Base-by-base conservation (phyloP, 2,888 invertebrate species). In the Eumerus sabulonum region DNA sequence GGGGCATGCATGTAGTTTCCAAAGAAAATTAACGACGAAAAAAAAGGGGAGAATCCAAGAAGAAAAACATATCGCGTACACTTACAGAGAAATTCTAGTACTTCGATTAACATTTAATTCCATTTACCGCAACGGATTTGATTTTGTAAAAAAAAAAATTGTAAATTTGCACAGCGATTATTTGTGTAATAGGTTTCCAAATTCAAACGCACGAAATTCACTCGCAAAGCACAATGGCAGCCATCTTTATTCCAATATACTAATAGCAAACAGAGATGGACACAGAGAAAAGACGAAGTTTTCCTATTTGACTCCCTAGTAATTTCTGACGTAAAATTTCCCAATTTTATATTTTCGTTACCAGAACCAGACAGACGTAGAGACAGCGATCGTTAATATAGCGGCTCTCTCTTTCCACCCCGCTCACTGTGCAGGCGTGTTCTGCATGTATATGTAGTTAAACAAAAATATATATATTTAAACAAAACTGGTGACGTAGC, bases 181-280 rank as follows among this genome's bases (percentile, higher is more conserved):
- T 74, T 66, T 60, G 63, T 76, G 70, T 70, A 66, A 67, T 66
- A 47, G 57, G 71, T 76, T 81, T 66, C 66, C 60, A 81, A 81
- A 81, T 81, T 81, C 76, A 76, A 70, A 81, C 81, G 76, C 81
- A 76, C 81, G 76, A 76, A 73, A 71, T 74, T 76, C 57, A 81
- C 76, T 71, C 62, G 66, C 60, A 71, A 71, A 76, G 81, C 71
- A 70, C 76, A 66, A 76, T 76, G 81, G 76, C 81, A 81, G 81
- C 81, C 81, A 81, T 81, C 76, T 81, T 81, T 76, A 48, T 71
- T 66, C 76, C 70, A 64, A 76, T 64, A 51, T 74, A 73, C 73
- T 60, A 64, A 79, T 56, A 60, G 50, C 68, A 64, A 79, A 79
- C 45, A 74, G 73, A 79, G 68, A 79, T 59, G 54, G 64, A 64